phyloP scores from a whole-genome alignment of 1,140 invertebrate genomes.

The Aphaenogaster ashmeadi region DNA sequence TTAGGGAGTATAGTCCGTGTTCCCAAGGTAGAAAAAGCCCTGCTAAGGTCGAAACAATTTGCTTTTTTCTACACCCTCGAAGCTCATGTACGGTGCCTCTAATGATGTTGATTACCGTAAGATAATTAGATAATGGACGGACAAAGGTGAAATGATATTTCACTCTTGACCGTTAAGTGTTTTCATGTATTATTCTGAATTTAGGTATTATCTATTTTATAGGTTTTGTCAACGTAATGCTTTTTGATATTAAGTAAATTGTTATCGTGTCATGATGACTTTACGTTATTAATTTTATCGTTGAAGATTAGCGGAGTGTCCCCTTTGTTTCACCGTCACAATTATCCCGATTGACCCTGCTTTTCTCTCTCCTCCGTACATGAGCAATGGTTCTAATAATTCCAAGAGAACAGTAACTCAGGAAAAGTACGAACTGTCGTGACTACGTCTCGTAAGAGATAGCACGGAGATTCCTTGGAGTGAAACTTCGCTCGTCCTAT shows the following conservation, averaged over 20 bases:
- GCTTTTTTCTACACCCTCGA: slow-evolving; percentile 26
- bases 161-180: not conserved
- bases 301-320: not conserved
- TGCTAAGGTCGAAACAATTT: slow-evolving; percentile 37
- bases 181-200: not conserved
- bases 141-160: slow-evolving; percentile 24
- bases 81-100: not conserved
- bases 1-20: slow-evolving; percentile 45
- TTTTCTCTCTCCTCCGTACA: not conserved
- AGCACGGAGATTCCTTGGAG: slow-evolving; percentile 44
- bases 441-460: slow-evolving; percentile 51
- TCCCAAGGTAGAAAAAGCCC: not conserved
- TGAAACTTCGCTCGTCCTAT: slow-evolving; percentile 50
- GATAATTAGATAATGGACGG: slow-evolving; percentile 19
- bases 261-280: not conserved
- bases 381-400: slow-evolving; percentile 53
- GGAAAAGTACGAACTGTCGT: slow-evolving; percentile 53
- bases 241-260: slow-evolving; percentile 18
- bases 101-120: slow-evolving; percentile 9
- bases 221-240: not conserved
- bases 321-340: not conserved
- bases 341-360: slow-evolving; percentile 13
- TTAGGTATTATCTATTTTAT: not conserved
- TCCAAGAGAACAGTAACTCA: slow-evolving; percentile 35
- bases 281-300: not conserved